Percentiles rank a stretch among this genome's conserved stretches.
Evolutionary conservation across 1,140 invertebrate genomes (phyloP).

Genomic region (Pseudoatta argentina): DNA sequence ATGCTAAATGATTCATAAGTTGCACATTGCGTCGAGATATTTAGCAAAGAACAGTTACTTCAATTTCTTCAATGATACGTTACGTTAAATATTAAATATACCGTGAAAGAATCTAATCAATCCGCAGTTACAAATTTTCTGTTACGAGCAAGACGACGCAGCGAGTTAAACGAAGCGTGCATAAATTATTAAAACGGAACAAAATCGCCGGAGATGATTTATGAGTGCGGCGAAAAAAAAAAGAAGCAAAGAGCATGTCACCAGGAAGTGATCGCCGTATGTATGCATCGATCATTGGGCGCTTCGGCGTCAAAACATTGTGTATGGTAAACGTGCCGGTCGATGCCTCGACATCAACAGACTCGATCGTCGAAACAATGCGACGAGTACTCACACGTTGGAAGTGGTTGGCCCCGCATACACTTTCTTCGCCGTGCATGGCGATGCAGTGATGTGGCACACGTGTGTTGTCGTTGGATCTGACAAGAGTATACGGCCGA

Average conservation of each 20-base stretch:
- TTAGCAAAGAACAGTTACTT: background rate
- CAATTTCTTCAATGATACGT: background rate
- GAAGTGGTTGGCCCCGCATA: conserved; percentile 27
- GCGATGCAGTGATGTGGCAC: background rate
- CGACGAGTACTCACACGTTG: conserved; percentile 11
- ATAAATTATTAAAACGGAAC: background rate
- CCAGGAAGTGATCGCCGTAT: background rate
- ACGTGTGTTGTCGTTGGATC: conserved; percentile 26
- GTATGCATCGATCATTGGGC: conserved; percentile 28
- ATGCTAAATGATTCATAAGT: background rate
- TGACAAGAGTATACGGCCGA: background rate
- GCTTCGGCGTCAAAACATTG: conserved; percentile 5
- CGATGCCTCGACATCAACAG: background rate
- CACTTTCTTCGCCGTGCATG: conserved; percentile 39
- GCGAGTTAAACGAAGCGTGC: background rate
- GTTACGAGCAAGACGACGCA: background rate
- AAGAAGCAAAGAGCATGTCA: background rate
- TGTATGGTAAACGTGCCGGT: too few relatives aligned
- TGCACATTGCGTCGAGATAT: background rate
- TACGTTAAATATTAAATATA: conserved; percentile 1
- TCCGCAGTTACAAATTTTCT: background rate
- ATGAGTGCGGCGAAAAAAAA: background rate
- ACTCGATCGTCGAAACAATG: conserved; percentile 37
- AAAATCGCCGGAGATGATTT: background rate
- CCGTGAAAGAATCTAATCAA: background rate